Evolutionary conservation across 2,888 invertebrate genomes (phyloP), one percentile per base, ranked within the genome.

Genomic region (Drosophila siamana): DNA sequence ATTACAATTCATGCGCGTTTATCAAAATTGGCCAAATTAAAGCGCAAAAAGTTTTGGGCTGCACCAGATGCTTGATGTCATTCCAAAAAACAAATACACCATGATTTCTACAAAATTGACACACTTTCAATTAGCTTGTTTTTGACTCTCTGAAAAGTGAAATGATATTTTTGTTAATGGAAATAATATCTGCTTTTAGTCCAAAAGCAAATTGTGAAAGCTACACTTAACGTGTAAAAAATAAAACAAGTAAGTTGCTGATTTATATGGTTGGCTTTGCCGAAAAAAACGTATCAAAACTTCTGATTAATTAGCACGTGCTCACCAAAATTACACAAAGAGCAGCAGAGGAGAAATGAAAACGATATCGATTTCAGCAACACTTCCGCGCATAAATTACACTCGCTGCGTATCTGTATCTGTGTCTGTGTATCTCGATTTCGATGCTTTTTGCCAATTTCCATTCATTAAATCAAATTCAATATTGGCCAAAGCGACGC

Each of bases 391-490:
- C 52, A 78, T 74, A 74, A 75, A 75, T 75, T 74, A 69, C 52
- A 54, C 44, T 71, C 78, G 41, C 4, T 22, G 5, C 40, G 41
- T 50, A 26, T n/a, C n/a, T n/a, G n/a, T n/a, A n/a, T n/a, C n/a
- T n/a, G n/a, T n/a, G n/a, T n/a, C n/a, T n/a, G n/a, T n/a, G n/a
- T 86, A 74, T 63, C 38, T 43, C 51, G 60, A 60, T 59, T 43
- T 56, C 59, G 52, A 56, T 79, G 76, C 77, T 74, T 81, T 77
- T 69, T 72, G 78, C 70, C 70, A 84, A 84, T 84, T 88, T 84
- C 86, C 84, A 84, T 84, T 88, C 88, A 84, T 83, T 83, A 84
- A 86, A 87, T 82, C 84, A 83, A 88, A 83, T 84, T 86, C 86
- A 84, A 88, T 88, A 88, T 86, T 88, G 86, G 88, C 80, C 83